Evolutionary conservation across 2,113 vertebrate genomes (phyloP), one percentile per base, ranked within the genome.

Genomic region (Melanerpes aurifrons): DNA sequence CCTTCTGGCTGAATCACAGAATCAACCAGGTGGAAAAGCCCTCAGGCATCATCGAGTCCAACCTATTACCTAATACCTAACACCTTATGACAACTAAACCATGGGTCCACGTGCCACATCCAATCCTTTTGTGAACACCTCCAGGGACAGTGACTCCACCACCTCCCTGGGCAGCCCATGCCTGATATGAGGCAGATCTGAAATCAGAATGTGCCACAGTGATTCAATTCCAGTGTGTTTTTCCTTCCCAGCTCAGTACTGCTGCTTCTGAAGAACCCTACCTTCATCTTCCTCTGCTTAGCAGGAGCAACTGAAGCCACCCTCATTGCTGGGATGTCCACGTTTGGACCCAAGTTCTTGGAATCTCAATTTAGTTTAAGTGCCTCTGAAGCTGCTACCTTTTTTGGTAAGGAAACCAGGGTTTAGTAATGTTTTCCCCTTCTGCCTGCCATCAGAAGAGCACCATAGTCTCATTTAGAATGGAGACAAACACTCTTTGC

Each of bases 291-390:
- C 95, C 98, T 99, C 57, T 99, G 99, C 93, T 96, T 99, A 86
- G 98, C 99, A 0, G 99, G 99, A 67, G 99, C 99, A 2, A 99
- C 99, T 0, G 99, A 99, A 94, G 98, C 99, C 24, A 99, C 98
- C 0, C 98, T 99, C 61, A 98, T 99, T 16, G 97, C 99, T 2
- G 98, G 98, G 85, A 99, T 99, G 98, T 99, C 99, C 77, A 99
- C 99, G 0, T 99, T 99, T 29, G 98, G 99, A 7, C 99, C 99
- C 94, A 99, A 99, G 96, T 99, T 99, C 95, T 95, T 99, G 24
- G 99, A 99, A 97, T 98, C 99, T 20, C 99, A 99, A 96, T 99
- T 99, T 86, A 99, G 98, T 93, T 97, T 99, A 86, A 99, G 99
- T 26, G 98, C 99, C 29, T 99, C 99, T 0, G 98, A 99, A 94